phyloP scores from a whole-genome alignment of 2,797 vertebrate genomes.

The Melanotaenia parkinsoni region DNA sequence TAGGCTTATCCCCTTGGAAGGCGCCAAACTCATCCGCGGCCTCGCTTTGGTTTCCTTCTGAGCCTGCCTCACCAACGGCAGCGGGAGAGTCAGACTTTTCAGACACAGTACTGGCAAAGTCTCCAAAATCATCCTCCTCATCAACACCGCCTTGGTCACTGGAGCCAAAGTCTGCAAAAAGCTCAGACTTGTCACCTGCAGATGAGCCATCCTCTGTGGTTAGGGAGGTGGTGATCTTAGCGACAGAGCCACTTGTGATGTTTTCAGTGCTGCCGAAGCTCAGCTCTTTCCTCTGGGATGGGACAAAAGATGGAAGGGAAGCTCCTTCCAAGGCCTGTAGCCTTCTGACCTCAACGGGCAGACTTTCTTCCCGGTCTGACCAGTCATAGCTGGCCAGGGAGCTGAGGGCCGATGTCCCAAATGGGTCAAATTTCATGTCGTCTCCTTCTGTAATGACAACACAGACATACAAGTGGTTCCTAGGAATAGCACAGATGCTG shows the following conservation, averaged over 20 bases:
- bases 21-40: slow-evolving; percentile 89
- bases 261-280: slow-evolving; percentile 90
- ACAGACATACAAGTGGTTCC: slow-evolving; percentile 76
- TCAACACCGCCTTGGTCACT: slow-evolving; percentile 27
- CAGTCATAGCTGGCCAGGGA: slow-evolving; percentile 90
- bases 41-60: slow-evolving; percentile 78
- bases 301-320: slow-evolving; percentile 79
- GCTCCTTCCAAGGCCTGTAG: slow-evolving; percentile 77
- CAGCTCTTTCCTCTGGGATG: slow-evolving; percentile 87
- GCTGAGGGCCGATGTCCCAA: slow-evolving; percentile 88
- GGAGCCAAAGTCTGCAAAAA: slow-evolving; percentile 85
- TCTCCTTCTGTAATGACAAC: slow-evolving; percentile 91
- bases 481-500: slow-evolving; percentile 57
- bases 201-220: slow-evolving; percentile 79
- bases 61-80: slow-evolving; percentile 38
- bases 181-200: slow-evolving; percentile 80
- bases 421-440: slow-evolving; percentile 92
- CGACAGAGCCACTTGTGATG: slow-evolving; percentile 84
- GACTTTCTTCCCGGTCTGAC: slow-evolving; percentile 88
- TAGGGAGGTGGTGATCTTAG: slow-evolving; percentile 86
- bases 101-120: slow-evolving; percentile 83
- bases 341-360: slow-evolving; percentile 81
- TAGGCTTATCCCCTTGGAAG: slow-evolving; percentile 95
- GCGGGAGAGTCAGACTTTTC: slow-evolving; percentile 79
- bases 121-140: slow-evolving; percentile 86